Percentiles rank a stretch among this genome's conserved stretches.
Evolutionary conservation across 2,797 vertebrate genomes (phyloP).

Genomic region (Lagocephalus sceleratus): DNA sequence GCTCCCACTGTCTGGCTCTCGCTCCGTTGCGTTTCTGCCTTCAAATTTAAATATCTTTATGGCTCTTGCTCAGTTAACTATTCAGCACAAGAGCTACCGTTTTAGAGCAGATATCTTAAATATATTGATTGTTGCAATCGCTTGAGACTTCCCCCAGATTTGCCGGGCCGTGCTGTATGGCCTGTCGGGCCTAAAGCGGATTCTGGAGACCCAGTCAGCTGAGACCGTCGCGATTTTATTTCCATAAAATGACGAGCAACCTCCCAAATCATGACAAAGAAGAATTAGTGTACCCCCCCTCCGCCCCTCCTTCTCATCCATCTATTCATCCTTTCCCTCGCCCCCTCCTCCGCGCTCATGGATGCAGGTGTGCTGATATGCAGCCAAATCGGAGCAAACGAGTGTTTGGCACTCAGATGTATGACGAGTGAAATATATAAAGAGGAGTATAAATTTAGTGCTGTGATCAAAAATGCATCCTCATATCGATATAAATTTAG

Average conservation of each 20-base stretch:
- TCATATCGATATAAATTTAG: conserved; percentile 4
- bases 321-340: conserved; percentile 10
- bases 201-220: conserved; percentile 50
- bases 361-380: conserved; percentile 71
- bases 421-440: conserved; percentile 28
- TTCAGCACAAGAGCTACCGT: not conserved
- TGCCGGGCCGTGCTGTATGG: conserved; percentile 53
- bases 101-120: conserved; percentile 6
- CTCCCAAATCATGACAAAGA: conserved; percentile 70
- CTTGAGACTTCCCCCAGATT: conserved; percentile 16
- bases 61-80: too few species aligned
- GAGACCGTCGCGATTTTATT: conserved; percentile 64
- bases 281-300: conserved; percentile 42
- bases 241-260: conserved; percentile 69
- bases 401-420: conserved; percentile 34
- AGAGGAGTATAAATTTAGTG: conserved; percentile 4
- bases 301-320: conserved; percentile 9
- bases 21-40: conserved; percentile 11
- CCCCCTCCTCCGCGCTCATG: conserved; percentile 33
- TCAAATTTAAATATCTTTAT: conserved; percentile 9
- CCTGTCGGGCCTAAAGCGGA: conserved; percentile 53
- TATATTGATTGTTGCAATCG: conserved; percentile 19
- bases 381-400: conserved; percentile 54
- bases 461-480: conserved; percentile 2
- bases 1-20: conserved; percentile 34